Conservation (phyloP, 2,888 invertebrate species). For the Cacoxenus indagator region DNA sequence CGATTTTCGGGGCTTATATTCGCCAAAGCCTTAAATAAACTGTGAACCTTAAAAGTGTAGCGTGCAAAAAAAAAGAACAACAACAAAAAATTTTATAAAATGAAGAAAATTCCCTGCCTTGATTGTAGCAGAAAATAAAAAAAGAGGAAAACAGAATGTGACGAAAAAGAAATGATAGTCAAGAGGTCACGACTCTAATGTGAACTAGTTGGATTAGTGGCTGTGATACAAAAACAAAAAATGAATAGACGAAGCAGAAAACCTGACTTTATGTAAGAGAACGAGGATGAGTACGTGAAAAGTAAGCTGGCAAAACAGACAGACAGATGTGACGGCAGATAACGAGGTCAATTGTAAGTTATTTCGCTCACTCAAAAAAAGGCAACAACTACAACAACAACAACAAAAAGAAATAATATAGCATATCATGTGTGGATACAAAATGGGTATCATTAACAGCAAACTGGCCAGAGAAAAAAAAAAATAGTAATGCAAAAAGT, state of each 20-base stretch:
- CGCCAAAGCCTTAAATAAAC: background rate
- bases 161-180: constrained; percentile 52
- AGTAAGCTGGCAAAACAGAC: constrained; percentile 33
- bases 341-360: constrained; percentile 64
- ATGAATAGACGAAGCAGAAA: constrained; percentile 11
- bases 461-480: constrained; percentile 1
- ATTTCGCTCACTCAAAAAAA: constrained; percentile 43
- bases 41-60: background rate
- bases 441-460: constrained; percentile 54
- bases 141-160: background rate
- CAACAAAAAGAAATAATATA: constrained; percentile 16
- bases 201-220: constrained; percentile 46
- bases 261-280: constrained; percentile 21
- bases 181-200: constrained; percentile 56
- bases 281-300: background rate
- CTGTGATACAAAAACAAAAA: constrained; percentile 1
- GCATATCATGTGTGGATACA: constrained; percentile 35
- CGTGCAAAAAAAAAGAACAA: background rate
- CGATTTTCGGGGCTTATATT: background rate
- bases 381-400: background rate
- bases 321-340: constrained; percentile 48
- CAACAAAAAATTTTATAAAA: background rate
- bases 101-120: constrained; percentile 11
- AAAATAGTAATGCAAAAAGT: background rate
- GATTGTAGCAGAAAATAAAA: background rate